Percentiles rank a stretch among this genome's conserved stretches.
Conservation (phyloP, 2,888 invertebrate genomes). For the Pherbina coryleti region DNA sequence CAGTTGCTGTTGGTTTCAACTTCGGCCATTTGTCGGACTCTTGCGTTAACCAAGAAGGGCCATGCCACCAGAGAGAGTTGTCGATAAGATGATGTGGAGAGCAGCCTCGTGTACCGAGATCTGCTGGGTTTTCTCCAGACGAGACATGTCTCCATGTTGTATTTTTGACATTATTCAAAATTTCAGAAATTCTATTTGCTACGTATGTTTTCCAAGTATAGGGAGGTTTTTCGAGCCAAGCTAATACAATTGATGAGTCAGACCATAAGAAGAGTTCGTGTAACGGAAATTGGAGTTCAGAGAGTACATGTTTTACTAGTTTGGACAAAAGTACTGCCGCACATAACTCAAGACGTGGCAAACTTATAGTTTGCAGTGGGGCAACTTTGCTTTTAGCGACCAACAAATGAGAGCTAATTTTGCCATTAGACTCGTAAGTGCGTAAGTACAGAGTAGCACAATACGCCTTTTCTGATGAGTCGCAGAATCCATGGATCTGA, state of each 20-base stretch:
- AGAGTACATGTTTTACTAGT: background rate
- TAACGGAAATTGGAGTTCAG: background rate
- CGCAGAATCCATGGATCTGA: conserved; percentile 35
- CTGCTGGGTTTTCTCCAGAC: conserved; percentile 38
- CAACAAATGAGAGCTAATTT: background rate
- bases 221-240: conserved; percentile 40
- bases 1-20: accelerated
- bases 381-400: background rate
- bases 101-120: conserved; percentile 22
- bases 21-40: background rate
- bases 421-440: background rate
- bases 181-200: conserved; percentile 33
- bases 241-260: conserved; percentile 36
- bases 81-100: background rate
- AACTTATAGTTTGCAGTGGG: background rate
- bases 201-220: conserved; percentile 32
- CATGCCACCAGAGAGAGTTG: conserved; percentile 37
- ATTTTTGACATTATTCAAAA: background rate
- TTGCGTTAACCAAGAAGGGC: background rate
- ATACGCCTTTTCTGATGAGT: conserved; percentile 14
- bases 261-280: conserved; percentile 16
- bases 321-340: background rate
- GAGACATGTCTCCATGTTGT: conserved; percentile 27
- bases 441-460: background rate
- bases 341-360: conserved; percentile 4